Base-by-base conservation (phyloP, 2,113 vertebrate species). In the Syrmaticus mikado region DNA sequence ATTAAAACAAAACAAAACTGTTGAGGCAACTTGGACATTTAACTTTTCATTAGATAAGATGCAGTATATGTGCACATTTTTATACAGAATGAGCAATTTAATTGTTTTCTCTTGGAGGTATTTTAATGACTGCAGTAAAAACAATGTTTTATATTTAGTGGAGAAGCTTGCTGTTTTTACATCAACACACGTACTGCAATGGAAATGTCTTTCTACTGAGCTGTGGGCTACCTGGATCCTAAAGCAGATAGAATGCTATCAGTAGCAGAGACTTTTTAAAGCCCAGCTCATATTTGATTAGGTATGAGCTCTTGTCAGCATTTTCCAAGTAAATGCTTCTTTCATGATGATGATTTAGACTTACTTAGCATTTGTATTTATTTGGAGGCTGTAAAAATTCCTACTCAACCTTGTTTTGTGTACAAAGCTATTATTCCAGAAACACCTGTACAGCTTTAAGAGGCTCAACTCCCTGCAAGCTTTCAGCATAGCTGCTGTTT, bases 401-500 rank as follows among this genome's bases (percentile, higher is more conserved):
- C 16, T 34, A 36, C 66, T 77, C 30, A 11, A 20, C 46, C 32
- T 5, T 72, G 40, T 55, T 93, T 60, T 82, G 53, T 89, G 61
- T 7, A 86, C 46, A 93, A 81, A 93, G 46, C 38, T 80, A 36
- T 88, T 91, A 68, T 75, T 94, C 74, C 40, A 71, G 41, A 95
- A 92, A 82, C 34, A 82, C 80, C 38, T 77, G 58, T 65, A 64
- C 72, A 20, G 40, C 73, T 94, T 86, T 92, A 95, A 87, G 27
- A 89, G 45, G 72, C 68, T 92, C 66, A 87, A 92, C 27, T 92
- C 58, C 79, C 79, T 78, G 75, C 10, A 64, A 82, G 74, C 72
- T 70, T 74, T 52, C 48, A 80, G 76, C 52, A 74, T 5, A 81
- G 77, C 65, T 92, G 71, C 72, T 85, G 18, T 20, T 89, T 67